phyloP scores from a whole-genome alignment of 2,113 vertebrate genomes.

The Cyanoliseus patagonus region DNA sequence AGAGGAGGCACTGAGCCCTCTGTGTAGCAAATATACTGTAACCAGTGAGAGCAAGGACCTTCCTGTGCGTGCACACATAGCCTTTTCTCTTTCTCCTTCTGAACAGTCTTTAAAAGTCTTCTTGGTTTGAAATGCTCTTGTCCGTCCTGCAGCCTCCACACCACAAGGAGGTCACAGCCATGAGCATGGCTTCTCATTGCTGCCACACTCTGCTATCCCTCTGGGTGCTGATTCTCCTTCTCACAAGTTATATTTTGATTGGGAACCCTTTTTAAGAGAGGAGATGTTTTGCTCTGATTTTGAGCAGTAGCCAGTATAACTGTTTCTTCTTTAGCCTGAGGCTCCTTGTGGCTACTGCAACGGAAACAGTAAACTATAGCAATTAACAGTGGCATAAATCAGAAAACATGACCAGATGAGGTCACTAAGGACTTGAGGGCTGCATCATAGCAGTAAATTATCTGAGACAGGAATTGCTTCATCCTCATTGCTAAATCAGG shows the following conservation, averaged over 20 bases:
- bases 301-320: background rate
- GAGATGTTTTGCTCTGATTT: background rate
- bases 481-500: background rate
- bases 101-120: background rate
- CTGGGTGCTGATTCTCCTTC: background rate
- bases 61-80: background rate
- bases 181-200: background rate
- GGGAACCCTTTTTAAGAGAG: background rate
- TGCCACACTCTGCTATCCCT: background rate
- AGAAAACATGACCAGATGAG: background rate
- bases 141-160: background rate
- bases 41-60: background rate
- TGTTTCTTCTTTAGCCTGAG: background rate
- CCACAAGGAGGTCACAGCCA: background rate
- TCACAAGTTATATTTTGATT: background rate
- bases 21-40: background rate
- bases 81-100: background rate
- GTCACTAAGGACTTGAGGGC: background rate
- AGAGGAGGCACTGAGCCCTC: background rate
- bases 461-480: conserved; percentile 33
- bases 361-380: conserved; percentile 2
- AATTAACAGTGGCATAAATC: conserved; percentile 13
- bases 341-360: background rate
- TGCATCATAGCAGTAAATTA: conserved; percentile 13
- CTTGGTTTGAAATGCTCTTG: background rate